Evolutionary conservation across 2,888 invertebrate species (phyloP).

Genomic region (Chrysomela aeneicollis): DNA sequence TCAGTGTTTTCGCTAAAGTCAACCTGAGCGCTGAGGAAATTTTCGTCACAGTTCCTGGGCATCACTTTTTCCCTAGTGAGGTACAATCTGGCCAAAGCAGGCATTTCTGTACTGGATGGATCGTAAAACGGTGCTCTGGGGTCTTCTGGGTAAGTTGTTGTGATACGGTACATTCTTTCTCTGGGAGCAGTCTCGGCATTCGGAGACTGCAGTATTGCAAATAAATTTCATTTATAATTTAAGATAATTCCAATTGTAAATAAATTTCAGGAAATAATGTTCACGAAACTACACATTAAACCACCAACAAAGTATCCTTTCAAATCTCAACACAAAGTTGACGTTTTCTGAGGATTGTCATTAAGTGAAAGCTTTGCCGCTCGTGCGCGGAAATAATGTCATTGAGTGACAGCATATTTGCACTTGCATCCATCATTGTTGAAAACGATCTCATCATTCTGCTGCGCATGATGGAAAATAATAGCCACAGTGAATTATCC

Average conservation of each 20-base stretch:
- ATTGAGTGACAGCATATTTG: too few species aligned
- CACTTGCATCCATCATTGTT: too few species aligned
- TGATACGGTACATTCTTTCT: conserved; percentile 88
- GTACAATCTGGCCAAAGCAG: conserved; percentile 84
- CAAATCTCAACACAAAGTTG: too few species aligned
- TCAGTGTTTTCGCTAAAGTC: conserved; percentile 76
- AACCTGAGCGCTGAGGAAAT: conserved; percentile 66
- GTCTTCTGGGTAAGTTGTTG: conserved; percentile 90
- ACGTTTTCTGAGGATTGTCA: too few species aligned
- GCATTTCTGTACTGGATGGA: conserved; percentile 71
- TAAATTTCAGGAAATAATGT: too few species aligned
- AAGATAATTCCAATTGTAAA: background rate
- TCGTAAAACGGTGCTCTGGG: conserved; percentile 93
- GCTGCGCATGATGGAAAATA: too few species aligned
- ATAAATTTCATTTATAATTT: background rate
- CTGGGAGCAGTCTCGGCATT: conserved; percentile 80
- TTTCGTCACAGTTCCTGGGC: conserved; percentile 77
- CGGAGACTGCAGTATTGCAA: conserved; percentile 69
- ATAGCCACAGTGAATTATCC: too few species aligned
- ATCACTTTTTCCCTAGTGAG: conserved; percentile 78
- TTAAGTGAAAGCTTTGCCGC: too few species aligned
- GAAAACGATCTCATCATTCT: too few species aligned
- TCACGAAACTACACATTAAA: too few species aligned
- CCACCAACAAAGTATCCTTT: too few species aligned
- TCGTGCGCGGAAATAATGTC: too few species aligned